phyloP scores from a whole-genome alignment of 2,797 vertebrate species.

The Dromococcyx pavoninus region DNA sequence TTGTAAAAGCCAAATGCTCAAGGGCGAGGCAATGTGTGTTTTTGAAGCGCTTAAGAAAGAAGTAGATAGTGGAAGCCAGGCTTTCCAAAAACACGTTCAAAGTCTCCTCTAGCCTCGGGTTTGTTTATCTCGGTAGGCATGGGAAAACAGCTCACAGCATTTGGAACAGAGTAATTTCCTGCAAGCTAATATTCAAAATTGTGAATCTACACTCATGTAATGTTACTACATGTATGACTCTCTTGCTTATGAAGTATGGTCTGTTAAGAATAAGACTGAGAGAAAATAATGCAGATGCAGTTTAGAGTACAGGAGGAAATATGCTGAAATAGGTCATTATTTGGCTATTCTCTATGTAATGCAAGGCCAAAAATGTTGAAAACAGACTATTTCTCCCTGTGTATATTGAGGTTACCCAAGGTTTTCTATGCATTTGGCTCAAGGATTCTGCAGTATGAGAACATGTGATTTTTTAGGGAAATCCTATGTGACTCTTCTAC shows the following conservation, averaged over 20 bases:
- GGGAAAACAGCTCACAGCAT: not conserved
- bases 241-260: not conserved
- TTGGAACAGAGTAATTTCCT: not conserved
- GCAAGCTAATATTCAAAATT: not conserved
- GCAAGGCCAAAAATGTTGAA: slow-evolving; percentile 22
- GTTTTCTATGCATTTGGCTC: slow-evolving; percentile 61
- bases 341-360: slow-evolving; percentile 16
- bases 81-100: not conserved
- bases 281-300: not conserved
- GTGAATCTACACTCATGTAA: not conserved
- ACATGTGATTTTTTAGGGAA: slow-evolving; percentile 55
- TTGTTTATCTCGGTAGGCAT: slow-evolving; percentile 1
- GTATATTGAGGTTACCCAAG: slow-evolving; percentile 46
- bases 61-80: not conserved
- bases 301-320: slow-evolving; percentile 16
- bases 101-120: not conserved
- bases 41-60: not conserved
- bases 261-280: not conserved
- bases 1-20: not conserved
- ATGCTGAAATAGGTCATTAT: slow-evolving; percentile 36
- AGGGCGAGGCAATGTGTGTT: not conserved
- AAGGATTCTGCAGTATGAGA: slow-evolving; percentile 25
- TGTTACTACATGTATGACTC: not conserved
- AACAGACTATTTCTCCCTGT: not conserved
- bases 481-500: slow-evolving; percentile 63